These are phyloP conservation scores for Gallinago media DNA, from an alignment of 2,113 vertebrate species.

Conservation along the genomic window DNA sequence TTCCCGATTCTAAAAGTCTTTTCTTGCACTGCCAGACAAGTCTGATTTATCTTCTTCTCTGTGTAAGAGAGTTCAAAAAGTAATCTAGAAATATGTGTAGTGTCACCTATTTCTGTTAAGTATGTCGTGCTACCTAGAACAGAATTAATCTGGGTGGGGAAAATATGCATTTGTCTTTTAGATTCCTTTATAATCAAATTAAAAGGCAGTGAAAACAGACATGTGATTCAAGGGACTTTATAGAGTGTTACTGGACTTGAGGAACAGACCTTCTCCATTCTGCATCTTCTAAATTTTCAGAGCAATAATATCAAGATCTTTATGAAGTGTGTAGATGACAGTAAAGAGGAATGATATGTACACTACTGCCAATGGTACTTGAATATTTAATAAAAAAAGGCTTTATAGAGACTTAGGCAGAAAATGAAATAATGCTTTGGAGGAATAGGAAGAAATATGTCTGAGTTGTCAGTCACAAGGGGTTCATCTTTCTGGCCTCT, in stretches of 20 bases:
- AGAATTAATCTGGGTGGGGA: background rate
- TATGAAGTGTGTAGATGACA: background rate
- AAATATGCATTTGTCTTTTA: background rate
- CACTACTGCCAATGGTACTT: background rate
- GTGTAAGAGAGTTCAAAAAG: background rate
- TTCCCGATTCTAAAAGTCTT: background rate
- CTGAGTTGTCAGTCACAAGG: background rate
- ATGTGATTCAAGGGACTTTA: background rate
- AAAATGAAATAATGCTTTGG: background rate
- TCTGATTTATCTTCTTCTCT: background rate
- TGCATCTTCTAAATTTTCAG: background rate
- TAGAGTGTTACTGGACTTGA: background rate
- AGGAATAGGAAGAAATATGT: background rate
- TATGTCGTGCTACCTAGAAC: background rate
- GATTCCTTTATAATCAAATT: background rate
- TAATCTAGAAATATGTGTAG: background rate
- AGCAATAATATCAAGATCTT: background rate
- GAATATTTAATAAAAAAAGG: conserved; percentile 17
- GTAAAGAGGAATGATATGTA: background rate
- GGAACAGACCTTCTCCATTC: background rate
- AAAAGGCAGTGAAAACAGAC: background rate
- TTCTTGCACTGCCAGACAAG: background rate
- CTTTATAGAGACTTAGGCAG: background rate
- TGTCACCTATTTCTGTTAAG: background rate
- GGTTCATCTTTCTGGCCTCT: background rate